These are phyloP conservation scores for Nomada ferruginata DNA, from an alignment of 2,888 invertebrate species.

Conservation along the genomic window DNA sequence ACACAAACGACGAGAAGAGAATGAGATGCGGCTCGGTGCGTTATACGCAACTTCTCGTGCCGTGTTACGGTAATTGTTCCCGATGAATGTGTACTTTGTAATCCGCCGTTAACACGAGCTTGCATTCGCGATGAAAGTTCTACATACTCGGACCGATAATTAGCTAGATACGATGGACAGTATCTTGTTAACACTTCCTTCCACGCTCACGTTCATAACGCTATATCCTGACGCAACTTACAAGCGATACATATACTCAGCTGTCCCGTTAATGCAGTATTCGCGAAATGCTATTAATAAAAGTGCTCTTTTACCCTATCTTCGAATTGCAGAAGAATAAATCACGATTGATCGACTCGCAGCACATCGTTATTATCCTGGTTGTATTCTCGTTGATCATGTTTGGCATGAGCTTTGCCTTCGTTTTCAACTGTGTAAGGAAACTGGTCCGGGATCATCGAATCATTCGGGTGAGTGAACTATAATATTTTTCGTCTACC, in stretches of 20 bases:
- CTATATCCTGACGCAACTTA: too few species aligned
- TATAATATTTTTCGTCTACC: background rate
- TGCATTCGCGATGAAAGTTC: background rate
- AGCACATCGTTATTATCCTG: constrained; percentile 94
- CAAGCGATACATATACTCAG: too few species aligned
- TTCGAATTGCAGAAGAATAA: constrained; percentile 73
- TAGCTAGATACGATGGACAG: background rate
- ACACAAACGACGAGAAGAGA: constrained; percentile 23
- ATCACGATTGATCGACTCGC: constrained; percentile 84
- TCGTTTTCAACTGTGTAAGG: constrained; percentile 94
- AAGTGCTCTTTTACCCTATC: background rate
- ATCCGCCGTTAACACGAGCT: constrained; percentile 21
- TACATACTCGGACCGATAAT: constrained; percentile 3
- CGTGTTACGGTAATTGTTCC: constrained; percentile 29
- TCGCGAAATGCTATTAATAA: too few species aligned
- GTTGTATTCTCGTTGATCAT: constrained; percentile 94
- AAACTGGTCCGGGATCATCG: constrained; percentile 94
- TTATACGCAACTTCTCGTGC: constrained; percentile 15
- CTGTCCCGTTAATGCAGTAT: too few species aligned
- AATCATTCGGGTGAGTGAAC: constrained; percentile 91
- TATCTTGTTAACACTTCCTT: background rate
- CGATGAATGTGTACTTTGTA: constrained; percentile 34
- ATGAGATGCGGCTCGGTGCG: constrained; percentile 19
- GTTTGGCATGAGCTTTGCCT: constrained; percentile 94
- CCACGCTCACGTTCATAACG: background rate